These are phyloP conservation scores for Daphoenositta chrysoptera DNA, from an alignment of 2,113 vertebrate species.

Conservation along the genomic window DNA sequence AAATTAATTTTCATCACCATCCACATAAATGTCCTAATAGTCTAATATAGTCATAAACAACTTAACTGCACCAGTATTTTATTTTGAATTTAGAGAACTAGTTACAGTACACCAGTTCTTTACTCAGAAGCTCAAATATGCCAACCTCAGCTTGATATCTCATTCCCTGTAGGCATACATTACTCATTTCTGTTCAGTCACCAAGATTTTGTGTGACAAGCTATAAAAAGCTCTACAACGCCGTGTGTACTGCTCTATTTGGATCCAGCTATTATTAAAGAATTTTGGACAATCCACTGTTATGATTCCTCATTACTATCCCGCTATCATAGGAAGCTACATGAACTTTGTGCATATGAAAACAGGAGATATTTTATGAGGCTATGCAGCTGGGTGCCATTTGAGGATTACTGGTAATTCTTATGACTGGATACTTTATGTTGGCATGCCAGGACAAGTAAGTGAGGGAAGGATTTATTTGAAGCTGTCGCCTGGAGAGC, in stretches of 20 bases:
- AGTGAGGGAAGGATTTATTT: not conserved
- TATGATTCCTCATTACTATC: not conserved
- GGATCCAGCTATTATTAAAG: not conserved
- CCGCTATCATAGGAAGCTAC: not conserved
- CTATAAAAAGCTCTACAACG: not conserved
- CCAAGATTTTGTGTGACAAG: not conserved
- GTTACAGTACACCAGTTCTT: not conserved
- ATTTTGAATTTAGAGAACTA: not conserved
- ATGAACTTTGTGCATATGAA: not conserved
- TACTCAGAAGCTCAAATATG: not conserved
- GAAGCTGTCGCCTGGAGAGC: not conserved
- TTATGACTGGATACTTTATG: not conserved
- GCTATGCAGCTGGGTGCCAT: not conserved
- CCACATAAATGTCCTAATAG: not conserved
- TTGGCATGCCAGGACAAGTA: not conserved
- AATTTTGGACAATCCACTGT: not conserved
- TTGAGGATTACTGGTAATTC: not conserved
- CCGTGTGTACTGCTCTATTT: not conserved
- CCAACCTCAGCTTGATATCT: not conserved
- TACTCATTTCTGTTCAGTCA: slow-evolving; percentile 2
- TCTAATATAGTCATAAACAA: not conserved
- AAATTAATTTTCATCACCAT: slow-evolving; percentile 2
- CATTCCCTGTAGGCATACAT: slow-evolving; percentile 7
- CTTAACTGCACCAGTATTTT: not conserved
- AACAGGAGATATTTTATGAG: not conserved